Evolutionary conservation across 2,113 vertebrate species (phyloP).

Genomic region (Gasterosteus aculeatus): DNA sequence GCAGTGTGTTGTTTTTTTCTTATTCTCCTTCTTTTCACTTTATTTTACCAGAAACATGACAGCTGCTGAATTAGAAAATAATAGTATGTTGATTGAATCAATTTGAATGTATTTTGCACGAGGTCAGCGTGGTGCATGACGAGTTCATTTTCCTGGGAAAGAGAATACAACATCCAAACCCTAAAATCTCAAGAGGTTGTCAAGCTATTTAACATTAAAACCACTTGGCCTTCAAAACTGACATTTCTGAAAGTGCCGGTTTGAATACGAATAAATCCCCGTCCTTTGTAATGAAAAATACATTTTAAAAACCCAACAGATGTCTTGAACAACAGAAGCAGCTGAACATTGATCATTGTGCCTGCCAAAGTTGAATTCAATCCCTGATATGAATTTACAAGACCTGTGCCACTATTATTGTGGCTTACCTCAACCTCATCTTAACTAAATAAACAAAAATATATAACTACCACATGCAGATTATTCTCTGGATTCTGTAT

Average conservation of each 20-base stretch:
- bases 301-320: constrained; percentile 11
- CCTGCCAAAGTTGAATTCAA: constrained; percentile 14
- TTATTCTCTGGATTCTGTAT: background rate
- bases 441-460: constrained; percentile 8
- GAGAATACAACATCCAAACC: constrained; percentile 35
- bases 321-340: constrained; percentile 8
- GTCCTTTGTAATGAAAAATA: constrained; percentile 16
- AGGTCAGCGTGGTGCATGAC: constrained; percentile 25
- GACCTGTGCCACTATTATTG: constrained; percentile 29
- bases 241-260: constrained; percentile 28
- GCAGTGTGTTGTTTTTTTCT: background rate
- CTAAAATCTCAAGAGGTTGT: constrained; percentile 28
- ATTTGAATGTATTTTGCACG: constrained; percentile 42
- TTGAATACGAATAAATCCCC: constrained; percentile 49
- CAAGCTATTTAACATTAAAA: constrained; percentile 49
- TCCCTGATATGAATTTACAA: constrained; percentile 15
- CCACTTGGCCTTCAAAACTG: constrained; percentile 40
- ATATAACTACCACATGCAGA: background rate
- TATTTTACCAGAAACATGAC: constrained; percentile 4
- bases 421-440: constrained; percentile 16
- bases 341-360: constrained; percentile 9
- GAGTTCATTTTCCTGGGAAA: constrained; percentile 42
- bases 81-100: constrained; percentile 26
- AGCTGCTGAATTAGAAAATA: constrained; percentile 19
- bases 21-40: background rate